Conservation (phyloP, 2,797 vertebrate species). For the Carcharodon carcharias region DNA sequence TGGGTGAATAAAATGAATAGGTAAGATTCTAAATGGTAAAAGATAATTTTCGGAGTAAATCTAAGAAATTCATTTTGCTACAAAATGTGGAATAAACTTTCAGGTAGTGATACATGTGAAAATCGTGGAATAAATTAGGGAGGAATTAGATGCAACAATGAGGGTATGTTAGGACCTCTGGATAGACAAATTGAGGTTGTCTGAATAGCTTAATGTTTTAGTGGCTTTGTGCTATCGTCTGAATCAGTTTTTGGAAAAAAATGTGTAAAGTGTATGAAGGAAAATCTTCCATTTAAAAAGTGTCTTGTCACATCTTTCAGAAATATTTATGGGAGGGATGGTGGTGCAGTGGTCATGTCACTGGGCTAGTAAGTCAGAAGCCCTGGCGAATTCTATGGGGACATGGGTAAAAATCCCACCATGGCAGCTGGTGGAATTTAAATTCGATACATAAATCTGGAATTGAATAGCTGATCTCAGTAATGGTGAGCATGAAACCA, state of each 20-base stretch:
- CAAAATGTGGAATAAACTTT: background rate
- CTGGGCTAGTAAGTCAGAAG: too few species aligned
- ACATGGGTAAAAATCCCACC: too few species aligned
- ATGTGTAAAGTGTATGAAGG: too few species aligned
- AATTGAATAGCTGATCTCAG: too few species aligned
- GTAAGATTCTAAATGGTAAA: background rate
- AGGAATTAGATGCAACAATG: background rate
- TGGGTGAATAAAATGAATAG: background rate
- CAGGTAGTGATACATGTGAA: background rate
- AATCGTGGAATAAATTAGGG: background rate
- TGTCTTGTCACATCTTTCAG: background rate
- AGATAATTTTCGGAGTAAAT: background rate
- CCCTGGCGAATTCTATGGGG: too few species aligned
- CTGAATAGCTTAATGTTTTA: background rate
- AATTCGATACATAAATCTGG: too few species aligned
- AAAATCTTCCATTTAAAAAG: background rate
- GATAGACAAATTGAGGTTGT: too few species aligned
- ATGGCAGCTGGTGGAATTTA: too few species aligned
- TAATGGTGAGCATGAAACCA: too few species aligned
- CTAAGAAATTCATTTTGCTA: background rate
- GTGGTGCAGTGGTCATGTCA: too few species aligned
- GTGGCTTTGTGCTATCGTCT: background rate
- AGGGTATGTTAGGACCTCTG: background rate
- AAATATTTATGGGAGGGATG: too few species aligned
- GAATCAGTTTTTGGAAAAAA: too few species aligned